These are phyloP conservation scores for Smutsia temminckii DNA, from an alignment of 2,797 vertebrate genomes.

Conservation along the genomic window DNA sequence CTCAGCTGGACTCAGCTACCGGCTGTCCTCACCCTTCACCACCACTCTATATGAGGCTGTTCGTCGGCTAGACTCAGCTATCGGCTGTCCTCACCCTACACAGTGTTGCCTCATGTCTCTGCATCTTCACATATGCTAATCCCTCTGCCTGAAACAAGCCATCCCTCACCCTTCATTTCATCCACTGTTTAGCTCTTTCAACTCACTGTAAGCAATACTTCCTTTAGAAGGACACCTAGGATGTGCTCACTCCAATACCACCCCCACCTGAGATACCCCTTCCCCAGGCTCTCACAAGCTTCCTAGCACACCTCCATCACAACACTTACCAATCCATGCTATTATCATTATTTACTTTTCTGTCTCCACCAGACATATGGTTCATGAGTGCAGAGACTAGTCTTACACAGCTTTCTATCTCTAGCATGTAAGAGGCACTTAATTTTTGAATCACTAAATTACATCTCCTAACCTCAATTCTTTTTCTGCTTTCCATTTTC, in stretches of 20 bases:
- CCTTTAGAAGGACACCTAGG: neutral
- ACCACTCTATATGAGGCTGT: neutral
- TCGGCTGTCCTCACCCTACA: neutral
- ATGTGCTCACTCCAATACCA: neutral
- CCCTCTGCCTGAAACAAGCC: neutral
- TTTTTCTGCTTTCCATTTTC: conserved; percentile 22
- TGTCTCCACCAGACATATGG: neutral
- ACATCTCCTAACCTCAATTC: neutral
- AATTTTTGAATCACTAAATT: neutral
- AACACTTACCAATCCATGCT: neutral
- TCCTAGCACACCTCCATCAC: neutral
- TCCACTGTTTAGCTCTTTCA: neutral
- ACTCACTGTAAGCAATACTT: neutral
- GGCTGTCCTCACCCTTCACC: neutral
- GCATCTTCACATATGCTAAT: neutral
- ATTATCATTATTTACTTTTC: neutral
- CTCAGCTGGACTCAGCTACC: too few species aligned
- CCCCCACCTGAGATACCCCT: neutral
- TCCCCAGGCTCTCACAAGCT: neutral
- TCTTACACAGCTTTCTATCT: neutral
- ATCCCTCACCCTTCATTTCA: neutral
- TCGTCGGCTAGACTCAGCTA: neutral
- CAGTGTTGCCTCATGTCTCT: neutral
- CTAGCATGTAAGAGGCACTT: neutral
- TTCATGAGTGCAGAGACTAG: neutral